These are phyloP conservation scores for Xestia sexstrigata DNA, from an alignment of 2,888 invertebrate genomes.

Conservation along the genomic window DNA sequence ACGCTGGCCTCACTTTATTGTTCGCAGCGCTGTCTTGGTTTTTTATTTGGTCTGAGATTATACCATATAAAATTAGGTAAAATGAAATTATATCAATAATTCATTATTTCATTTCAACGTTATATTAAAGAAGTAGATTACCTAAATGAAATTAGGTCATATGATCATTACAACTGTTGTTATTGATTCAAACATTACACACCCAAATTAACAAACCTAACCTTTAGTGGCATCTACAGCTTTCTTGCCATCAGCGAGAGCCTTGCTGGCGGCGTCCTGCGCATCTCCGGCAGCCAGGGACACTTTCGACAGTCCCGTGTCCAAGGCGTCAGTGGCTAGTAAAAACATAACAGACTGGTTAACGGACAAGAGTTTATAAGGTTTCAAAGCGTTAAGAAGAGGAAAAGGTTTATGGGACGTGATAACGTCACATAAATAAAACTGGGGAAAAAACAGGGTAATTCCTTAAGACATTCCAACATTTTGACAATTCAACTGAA, in stretches of 20 bases:
- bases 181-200: too few species aligned
- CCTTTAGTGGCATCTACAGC: constrained; percentile 88
- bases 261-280: constrained; percentile 84
- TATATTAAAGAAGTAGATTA: too few species aligned
- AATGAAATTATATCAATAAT: too few species aligned
- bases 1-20: too few species aligned
- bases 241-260: constrained; percentile 88
- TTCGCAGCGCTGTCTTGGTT: too few species aligned
- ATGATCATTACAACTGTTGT: too few species aligned
- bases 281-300: constrained; percentile 88
- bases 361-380: neutral
- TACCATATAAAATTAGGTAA: too few species aligned
- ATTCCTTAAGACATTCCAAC: neutral
- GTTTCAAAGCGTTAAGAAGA: neutral
- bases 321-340: constrained; percentile 85
- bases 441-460: neutral
- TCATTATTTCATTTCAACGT: too few species aligned
- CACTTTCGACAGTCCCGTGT: constrained; percentile 88
- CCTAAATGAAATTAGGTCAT: too few species aligned
- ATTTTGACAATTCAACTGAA: neutral
- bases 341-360: constrained; percentile 18
- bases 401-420: neutral
- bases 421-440: neutral
- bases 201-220: constrained; percentile 60
- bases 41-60: too few species aligned